Conservation (phyloP, 2,113 vertebrate species). For the Typhlomys cinereus region DNA sequence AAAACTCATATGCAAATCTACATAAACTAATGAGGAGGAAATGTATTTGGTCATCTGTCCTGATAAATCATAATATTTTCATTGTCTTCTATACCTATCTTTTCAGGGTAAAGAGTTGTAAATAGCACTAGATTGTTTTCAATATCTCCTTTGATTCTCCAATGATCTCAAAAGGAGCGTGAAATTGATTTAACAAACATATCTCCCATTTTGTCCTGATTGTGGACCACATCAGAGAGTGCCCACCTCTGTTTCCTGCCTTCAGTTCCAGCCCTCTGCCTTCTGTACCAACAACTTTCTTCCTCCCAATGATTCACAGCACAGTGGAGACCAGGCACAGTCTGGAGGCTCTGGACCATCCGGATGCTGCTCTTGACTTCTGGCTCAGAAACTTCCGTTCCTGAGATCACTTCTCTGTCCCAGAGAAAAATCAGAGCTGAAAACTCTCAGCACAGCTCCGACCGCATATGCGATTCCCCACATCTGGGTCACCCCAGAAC, state of each 20-base stretch:
- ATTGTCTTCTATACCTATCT: constrained; percentile 15
- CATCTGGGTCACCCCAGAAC: neutral
- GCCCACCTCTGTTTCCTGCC: neutral
- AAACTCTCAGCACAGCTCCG: neutral
- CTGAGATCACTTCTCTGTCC: constrained; percentile 26
- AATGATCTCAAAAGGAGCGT: neutral
- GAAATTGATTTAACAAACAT: neutral
- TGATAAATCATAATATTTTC: neutral
- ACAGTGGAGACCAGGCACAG: neutral
- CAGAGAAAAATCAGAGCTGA: constrained; percentile 6
- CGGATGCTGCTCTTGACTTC: constrained; percentile 44
- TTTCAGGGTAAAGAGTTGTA: neutral
- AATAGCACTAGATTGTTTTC: neutral
- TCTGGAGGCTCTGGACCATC: constrained; percentile 28
- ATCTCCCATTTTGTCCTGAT: neutral
- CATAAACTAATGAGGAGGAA: neutral
- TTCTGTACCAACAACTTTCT: constrained; percentile 7
- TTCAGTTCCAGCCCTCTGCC: neutral
- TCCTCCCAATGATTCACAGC: neutral
- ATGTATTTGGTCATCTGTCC: neutral
- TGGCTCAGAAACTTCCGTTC: constrained; percentile 39
- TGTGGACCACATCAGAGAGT: neutral
- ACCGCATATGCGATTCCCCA: neutral
- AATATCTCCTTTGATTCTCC: neutral
- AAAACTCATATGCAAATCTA: neutral